Evolutionary conservation across 35 echinoderm and acorn worm species (phyloP).

Genomic region (Heliocidaris tuberculata): DNA sequence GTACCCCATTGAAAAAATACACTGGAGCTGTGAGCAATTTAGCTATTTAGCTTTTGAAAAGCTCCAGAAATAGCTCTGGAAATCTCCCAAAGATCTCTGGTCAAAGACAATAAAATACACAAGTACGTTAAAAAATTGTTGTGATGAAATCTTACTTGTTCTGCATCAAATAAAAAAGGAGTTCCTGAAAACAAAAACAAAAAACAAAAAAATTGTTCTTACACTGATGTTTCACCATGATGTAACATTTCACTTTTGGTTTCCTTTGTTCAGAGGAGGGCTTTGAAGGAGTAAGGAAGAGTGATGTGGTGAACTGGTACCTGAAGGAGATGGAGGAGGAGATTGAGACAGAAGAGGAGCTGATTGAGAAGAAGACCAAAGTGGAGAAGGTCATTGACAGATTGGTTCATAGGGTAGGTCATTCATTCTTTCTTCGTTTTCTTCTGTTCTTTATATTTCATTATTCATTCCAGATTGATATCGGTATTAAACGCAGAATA

Average conservation of each 20-base stretch:
- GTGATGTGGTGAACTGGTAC: conserved; percentile 88
- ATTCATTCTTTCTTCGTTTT: background rate
- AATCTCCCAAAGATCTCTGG: too few relatives aligned
- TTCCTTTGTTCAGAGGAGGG: conserved; percentile 76
- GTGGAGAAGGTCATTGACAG: conserved; percentile 95
- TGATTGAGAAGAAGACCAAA: conserved; percentile 80
- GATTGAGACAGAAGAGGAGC: conserved; percentile 91
- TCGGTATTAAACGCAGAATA: background rate
- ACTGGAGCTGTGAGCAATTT: too few relatives aligned
- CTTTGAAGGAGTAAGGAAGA: conserved; percentile 85
- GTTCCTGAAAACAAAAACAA: too few relatives aligned
- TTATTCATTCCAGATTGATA: background rate
- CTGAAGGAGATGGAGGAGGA: conserved; percentile 91
- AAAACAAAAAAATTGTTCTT: too few relatives aligned
- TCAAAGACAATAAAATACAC: too few relatives aligned
- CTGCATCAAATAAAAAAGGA: too few relatives aligned
- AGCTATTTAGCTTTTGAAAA: too few relatives aligned
- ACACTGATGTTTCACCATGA: too few relatives aligned
- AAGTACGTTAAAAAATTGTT: too few relatives aligned
- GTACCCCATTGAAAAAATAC: too few relatives aligned
- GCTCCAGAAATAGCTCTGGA: too few relatives aligned
- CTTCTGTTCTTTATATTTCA: background rate
- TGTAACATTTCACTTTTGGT: background rate
- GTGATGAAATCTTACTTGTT: too few relatives aligned
- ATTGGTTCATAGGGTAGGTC: conserved; percentile 77